phyloP scores from a whole-genome alignment of 2,113 vertebrate genomes.

The Callorhinus ursinus region DNA sequence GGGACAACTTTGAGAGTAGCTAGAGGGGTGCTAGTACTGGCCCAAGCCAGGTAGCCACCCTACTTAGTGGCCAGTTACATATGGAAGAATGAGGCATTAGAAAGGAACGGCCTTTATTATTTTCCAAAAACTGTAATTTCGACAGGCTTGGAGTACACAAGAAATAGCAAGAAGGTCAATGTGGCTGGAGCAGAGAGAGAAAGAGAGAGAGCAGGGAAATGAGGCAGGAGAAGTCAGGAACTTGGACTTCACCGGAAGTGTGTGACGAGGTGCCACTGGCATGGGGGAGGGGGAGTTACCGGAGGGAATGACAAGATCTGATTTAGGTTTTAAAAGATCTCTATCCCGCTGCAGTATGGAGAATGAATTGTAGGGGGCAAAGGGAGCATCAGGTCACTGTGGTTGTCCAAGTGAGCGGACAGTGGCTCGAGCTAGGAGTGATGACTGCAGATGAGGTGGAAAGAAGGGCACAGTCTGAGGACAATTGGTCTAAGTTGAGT shows the following conservation, averaged over 20 bases:
- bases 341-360: neutral
- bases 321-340: neutral
- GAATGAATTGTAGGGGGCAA: neutral
- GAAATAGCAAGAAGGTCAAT: neutral
- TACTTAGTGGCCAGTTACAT: neutral
- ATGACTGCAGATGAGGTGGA: neutral
- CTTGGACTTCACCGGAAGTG: neutral
- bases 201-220: neutral
- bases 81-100: neutral
- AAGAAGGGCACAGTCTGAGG: neutral
- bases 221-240: neutral
- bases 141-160: neutral
- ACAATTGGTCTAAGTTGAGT: neutral
- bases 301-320: neutral
- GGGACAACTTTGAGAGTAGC: neutral
- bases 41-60: neutral
- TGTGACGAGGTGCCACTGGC: neutral
- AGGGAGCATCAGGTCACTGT: neutral
- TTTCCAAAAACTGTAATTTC: neutral
- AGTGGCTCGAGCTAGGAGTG: neutral
- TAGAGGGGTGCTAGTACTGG: neutral
- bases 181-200: neutral
- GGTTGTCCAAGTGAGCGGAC: neutral
- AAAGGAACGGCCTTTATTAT: neutral
- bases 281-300: rapidly evolving